phyloP scores from a whole-genome alignment of 2,888 invertebrate species.

The Calephelis perditalis region DNA sequence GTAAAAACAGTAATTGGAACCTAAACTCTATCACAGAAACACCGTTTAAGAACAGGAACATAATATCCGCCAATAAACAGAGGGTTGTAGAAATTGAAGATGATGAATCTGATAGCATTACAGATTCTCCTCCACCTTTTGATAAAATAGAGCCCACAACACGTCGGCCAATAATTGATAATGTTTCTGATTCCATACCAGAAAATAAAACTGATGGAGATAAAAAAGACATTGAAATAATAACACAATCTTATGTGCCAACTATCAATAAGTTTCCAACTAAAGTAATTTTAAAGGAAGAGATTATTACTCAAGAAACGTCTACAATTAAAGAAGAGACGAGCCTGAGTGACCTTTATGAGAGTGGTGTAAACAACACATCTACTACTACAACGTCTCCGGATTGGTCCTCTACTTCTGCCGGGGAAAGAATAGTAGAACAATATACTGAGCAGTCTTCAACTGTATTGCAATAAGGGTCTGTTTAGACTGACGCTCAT shows the following conservation, averaged over 20 bases:
- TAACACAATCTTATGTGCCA: conserved; percentile 61
- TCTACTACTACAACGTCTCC: conserved; percentile 2
- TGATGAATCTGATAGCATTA: conserved; percentile 54
- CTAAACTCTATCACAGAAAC: conserved; percentile 65
- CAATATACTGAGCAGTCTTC: conserved; percentile 34
- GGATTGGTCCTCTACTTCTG: conserved; percentile 25
- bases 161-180: conserved; percentile 61
- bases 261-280: conserved; percentile 57
- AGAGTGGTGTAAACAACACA: not conserved
- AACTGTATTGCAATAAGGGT: conserved; percentile 39
- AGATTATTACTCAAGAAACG: conserved; percentile 11
- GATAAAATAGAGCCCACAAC: conserved; percentile 65
- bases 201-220: conserved; percentile 43
- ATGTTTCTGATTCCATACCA: conserved; percentile 50
- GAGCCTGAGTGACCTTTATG: not conserved
- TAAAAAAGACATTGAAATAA: conserved; percentile 63
- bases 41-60: conserved; percentile 53
- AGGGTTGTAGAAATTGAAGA: conserved; percentile 62
- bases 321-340: not conserved
- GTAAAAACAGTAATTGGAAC: conserved; percentile 66
- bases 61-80: conserved; percentile 42
- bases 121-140: conserved; percentile 56
- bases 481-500: conserved; percentile 31
- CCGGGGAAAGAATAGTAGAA: conserved; percentile 29
- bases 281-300: conserved; percentile 54